Evolutionary conservation across 2,888 invertebrate genomes (phyloP).

Genomic region (Abrostola triplasia): DNA sequence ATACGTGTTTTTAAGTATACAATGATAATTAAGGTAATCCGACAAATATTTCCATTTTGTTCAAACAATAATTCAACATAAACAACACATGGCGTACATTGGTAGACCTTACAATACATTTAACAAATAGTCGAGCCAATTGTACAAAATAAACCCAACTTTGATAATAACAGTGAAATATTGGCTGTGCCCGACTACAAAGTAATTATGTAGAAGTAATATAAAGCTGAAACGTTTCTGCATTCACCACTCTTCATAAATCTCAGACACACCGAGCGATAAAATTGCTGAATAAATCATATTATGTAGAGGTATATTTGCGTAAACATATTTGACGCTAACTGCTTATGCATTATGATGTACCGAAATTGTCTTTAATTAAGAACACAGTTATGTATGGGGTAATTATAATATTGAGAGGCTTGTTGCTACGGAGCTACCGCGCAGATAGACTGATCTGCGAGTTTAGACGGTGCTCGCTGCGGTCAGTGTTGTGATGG

Average conservation of each 20-base stretch:
- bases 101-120: conserved; percentile 47
- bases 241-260: conserved; percentile 50
- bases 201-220: conserved; percentile 55
- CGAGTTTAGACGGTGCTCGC: no score
- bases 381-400: no score
- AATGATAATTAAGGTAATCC: no score
- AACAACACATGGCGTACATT: conserved; percentile 47
- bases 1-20: no score
- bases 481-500: no score
- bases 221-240: conserved; percentile 52
- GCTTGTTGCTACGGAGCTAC: no score
- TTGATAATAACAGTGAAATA: conserved; percentile 63
- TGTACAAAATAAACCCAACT: conserved; percentile 59
- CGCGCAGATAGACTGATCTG: no score
- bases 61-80: conserved; percentile 12
- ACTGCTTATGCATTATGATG: conserved; percentile 4
- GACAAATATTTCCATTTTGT: conserved; percentile 11
- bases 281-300: conserved; percentile 50
- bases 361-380: neutral
- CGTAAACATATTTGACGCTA: conserved; percentile 28
- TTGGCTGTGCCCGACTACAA: conserved; percentile 47
- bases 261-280: conserved; percentile 34
- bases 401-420: no score
- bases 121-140: conserved; percentile 46
- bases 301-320: conserved; percentile 30